Evolutionary conservation across 2,797 vertebrate species (phyloP).

Genomic region (Micromesistius poutassou): DNA sequence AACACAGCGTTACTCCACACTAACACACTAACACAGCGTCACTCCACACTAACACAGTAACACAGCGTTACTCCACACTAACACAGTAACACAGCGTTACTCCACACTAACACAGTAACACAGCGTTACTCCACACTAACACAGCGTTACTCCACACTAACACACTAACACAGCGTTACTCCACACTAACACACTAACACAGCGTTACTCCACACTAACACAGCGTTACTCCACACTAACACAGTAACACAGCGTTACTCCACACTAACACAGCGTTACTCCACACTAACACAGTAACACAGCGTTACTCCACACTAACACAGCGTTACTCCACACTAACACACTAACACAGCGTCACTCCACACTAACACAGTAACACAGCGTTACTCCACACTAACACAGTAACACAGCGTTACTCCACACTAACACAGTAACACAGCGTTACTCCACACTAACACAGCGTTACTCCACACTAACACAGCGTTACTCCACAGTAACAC

Average conservation of each 20-base stretch:
- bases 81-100: too few species aligned
- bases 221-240: neutral
- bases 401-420: too few species aligned
- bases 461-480: neutral
- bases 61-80: too few species aligned
- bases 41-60: neutral
- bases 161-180: neutral
- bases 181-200: too few species aligned
- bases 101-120: neutral
- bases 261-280: neutral
- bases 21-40: neutral
- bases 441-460: neutral
- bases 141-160: neutral
- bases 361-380: neutral
- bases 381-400: neutral
- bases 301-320: neutral
- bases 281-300: too few species aligned
- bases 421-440: neutral
- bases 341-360: neutral
- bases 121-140: neutral
- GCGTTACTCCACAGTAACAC: too few species aligned
- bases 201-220: neutral
- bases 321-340: neutral
- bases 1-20: neutral
- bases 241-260: too few species aligned